phyloP scores from a whole-genome alignment of 53 echinoderm and acorn worm genomes.

The Mesocentrotus franciscanus region DNA sequence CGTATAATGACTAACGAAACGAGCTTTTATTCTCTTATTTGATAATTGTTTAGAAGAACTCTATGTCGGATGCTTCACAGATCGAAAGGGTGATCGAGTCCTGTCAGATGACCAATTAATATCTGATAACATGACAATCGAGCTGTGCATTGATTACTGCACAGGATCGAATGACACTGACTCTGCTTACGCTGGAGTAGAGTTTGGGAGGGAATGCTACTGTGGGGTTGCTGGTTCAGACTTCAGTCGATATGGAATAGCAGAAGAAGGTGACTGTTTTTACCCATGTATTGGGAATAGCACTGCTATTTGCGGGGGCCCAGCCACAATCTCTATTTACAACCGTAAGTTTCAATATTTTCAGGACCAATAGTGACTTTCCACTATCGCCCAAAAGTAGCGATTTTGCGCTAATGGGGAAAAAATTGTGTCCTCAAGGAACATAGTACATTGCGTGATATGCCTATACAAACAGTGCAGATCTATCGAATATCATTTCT shows the following conservation, averaged over 20 bases:
- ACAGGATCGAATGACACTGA: neutral
- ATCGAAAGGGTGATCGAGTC: neutral
- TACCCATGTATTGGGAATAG: neutral
- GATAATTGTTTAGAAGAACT: neutral
- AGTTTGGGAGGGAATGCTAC: neutral
- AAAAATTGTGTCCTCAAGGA: too few relatives aligned
- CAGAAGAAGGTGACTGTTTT: neutral
- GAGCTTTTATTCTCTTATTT: too few relatives aligned
- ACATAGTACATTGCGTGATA: too few relatives aligned
- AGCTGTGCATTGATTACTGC: neutral
- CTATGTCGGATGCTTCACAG: neutral
- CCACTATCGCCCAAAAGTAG: too few relatives aligned
- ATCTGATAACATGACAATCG: neutral
- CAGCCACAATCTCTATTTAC: neutral
- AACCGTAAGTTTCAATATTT: neutral
- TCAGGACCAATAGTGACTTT: too few relatives aligned
- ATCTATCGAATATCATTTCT: too few relatives aligned
- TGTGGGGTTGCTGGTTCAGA: neutral
- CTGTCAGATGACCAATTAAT: neutral
- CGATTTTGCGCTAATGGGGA: too few relatives aligned
- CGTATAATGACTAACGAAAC: too few relatives aligned
- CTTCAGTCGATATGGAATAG: neutral
- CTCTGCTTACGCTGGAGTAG: neutral
- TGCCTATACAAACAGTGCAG: too few relatives aligned
- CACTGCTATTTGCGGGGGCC: neutral